These are phyloP conservation scores for Aldrovandia affinis DNA, from an alignment of 2,797 vertebrate genomes.

Conservation along the genomic window DNA sequence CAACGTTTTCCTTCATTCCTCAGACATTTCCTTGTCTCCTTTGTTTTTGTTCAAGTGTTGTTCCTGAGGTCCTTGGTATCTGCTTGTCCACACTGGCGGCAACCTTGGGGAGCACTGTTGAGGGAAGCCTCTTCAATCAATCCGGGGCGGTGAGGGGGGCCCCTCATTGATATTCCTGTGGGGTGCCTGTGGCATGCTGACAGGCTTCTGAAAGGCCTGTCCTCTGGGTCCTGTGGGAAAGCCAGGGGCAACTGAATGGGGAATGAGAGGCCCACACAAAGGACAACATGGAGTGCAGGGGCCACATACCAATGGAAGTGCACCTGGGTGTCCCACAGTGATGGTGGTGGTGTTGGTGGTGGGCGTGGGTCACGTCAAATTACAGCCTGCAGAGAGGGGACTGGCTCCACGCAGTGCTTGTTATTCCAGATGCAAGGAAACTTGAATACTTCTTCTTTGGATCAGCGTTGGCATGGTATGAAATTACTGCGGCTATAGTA, in stretches of 20 bases:
- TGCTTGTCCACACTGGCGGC: slow-evolving; percentile 19
- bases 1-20: slow-evolving; percentile 49
- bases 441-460: neutral
- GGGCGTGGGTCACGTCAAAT: slow-evolving; percentile 4
- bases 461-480: neutral
- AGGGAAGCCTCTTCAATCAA: slow-evolving; percentile 32
- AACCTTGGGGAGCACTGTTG: slow-evolving; percentile 10
- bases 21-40: slow-evolving; percentile 26
- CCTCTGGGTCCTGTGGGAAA: slow-evolving; percentile 34
- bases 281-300: slow-evolving; percentile 30
- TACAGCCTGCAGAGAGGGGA: neutral
- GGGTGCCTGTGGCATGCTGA: slow-evolving; percentile 23
- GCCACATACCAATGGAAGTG: slow-evolving; percentile 33
- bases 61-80: slow-evolving; percentile 35
- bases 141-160: slow-evolving; percentile 13
- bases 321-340: slow-evolving; percentile 35
- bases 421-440: neutral
- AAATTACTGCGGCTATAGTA: neutral
- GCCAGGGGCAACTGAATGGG: slow-evolving; percentile 21
- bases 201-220: slow-evolving; percentile 23
- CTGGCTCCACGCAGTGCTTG: neutral
- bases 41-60: slow-evolving; percentile 45
- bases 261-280: slow-evolving; percentile 34
- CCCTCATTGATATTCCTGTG: slow-evolving; percentile 38
- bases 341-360: neutral